Conservation (phyloP, 2,797 vertebrate genomes). For the Lagocephalus sceleratus region DNA sequence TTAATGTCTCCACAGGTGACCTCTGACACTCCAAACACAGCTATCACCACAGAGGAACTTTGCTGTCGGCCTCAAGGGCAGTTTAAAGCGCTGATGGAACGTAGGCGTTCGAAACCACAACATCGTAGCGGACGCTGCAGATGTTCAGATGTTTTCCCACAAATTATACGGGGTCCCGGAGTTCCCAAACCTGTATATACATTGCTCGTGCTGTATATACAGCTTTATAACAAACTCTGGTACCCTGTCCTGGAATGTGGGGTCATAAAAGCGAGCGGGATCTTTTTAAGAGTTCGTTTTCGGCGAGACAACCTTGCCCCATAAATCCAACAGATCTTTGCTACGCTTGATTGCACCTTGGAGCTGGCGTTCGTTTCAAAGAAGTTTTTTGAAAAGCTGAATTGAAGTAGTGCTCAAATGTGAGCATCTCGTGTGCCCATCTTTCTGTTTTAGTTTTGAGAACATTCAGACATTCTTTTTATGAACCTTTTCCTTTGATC, state of each 20-base stretch:
- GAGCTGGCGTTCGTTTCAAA: slow-evolving; percentile 57
- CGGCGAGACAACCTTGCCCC: slow-evolving; percentile 53
- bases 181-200: slow-evolving; percentile 37
- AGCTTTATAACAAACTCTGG: slow-evolving; percentile 41
- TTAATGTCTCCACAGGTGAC: slow-evolving; percentile 19
- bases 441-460: neutral
- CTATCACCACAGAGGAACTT: slow-evolving; percentile 24
- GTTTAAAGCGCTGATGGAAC: slow-evolving; percentile 49
- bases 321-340: slow-evolving; percentile 51
- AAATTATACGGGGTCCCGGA: slow-evolving; percentile 23
- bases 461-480: no score
- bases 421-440: slow-evolving; percentile 12
- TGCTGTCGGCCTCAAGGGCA: slow-evolving; percentile 44
- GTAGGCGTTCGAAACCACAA: slow-evolving; percentile 25
- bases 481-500: no score
- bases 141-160: slow-evolving; percentile 60
- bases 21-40: slow-evolving; percentile 24
- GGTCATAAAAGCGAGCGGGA: slow-evolving; percentile 23
- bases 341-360: slow-evolving; percentile 39
- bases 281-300: slow-evolving; percentile 1
- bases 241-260: slow-evolving; percentile 34
- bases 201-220: slow-evolving; percentile 36
- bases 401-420: slow-evolving; percentile 40
- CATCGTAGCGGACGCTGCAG: slow-evolving; percentile 40
- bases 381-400: slow-evolving; percentile 45